These are phyloP conservation scores for Scaptomyza hsui DNA, from an alignment of 1,140 invertebrate species.

Conservation along the genomic window DNA sequence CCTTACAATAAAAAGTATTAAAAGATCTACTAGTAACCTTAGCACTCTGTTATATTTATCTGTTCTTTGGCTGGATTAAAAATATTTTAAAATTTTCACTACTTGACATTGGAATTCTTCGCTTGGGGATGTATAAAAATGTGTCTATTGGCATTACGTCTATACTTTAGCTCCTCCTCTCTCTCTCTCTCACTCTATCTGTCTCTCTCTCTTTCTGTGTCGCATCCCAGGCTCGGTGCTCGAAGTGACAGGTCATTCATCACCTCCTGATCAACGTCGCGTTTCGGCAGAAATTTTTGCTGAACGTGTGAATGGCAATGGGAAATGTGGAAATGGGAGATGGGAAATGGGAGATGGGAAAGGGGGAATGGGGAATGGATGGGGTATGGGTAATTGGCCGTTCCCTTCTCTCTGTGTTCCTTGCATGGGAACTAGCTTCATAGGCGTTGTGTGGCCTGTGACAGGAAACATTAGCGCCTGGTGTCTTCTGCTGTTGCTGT, in stretches of 20 bases:
- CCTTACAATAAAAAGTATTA: too few species aligned
- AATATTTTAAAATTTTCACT: slow-evolving; percentile 17
- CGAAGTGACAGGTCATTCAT: slow-evolving; percentile 72
- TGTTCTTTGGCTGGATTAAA: too few species aligned
- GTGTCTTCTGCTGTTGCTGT: slow-evolving; percentile 26
- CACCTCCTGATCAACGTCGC: slow-evolving; percentile 38
- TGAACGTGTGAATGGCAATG: slow-evolving; percentile 47
- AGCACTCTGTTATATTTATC: too few species aligned
- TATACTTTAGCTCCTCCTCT: not conserved
- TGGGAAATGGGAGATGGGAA: not conserved
- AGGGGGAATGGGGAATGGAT: not conserved
- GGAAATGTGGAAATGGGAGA: slow-evolving; percentile 10
- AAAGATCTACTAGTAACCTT: too few species aligned
- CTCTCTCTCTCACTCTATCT: not conserved
- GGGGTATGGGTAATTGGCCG: slow-evolving; percentile 62
- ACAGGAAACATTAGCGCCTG: slow-evolving; percentile 65
- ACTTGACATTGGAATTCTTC: slow-evolving; percentile 19
- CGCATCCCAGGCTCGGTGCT: slow-evolving; percentile 9
- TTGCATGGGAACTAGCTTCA: not conserved
- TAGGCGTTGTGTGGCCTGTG: slow-evolving; percentile 29
- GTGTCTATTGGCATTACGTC: not conserved
- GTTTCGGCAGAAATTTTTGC: slow-evolving; percentile 33
- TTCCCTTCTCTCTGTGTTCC: slow-evolving; percentile 1
- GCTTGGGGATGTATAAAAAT: too few species aligned
- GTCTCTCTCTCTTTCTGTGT: not conserved